These are phyloP conservation scores for Parambassis ranga DNA, from an alignment of 2,797 vertebrate genomes.

Conservation along the genomic window DNA sequence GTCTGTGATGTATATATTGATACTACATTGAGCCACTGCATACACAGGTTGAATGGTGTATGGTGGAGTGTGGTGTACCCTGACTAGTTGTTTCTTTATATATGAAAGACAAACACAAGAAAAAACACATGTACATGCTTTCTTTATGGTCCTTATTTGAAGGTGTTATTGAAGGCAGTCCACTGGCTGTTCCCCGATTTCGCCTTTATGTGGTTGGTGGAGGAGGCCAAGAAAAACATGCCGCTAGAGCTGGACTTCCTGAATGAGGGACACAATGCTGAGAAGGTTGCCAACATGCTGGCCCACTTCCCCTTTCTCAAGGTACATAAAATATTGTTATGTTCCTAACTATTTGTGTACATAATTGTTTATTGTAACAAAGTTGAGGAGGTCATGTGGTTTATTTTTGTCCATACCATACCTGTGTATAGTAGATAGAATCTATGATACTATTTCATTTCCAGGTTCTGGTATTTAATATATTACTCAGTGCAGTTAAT, in stretches of 20 bases:
- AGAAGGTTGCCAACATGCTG: constrained; percentile 88
- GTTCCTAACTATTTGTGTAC: too few relatives aligned
- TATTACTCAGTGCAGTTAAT: constrained; percentile 5
- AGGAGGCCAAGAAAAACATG: constrained; percentile 97
- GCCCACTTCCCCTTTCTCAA: constrained; percentile 88
- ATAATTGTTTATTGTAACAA: too few relatives aligned
- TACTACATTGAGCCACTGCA: too few relatives aligned
- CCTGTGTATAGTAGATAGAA: too few relatives aligned
- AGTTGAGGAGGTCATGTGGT: neutral
- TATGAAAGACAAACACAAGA: too few relatives aligned
- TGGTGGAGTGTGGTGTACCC: too few relatives aligned
- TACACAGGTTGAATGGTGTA: too few relatives aligned
- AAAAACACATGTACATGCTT: too few relatives aligned
- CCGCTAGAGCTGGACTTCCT: constrained; percentile 95
- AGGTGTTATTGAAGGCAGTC: constrained; percentile 87
- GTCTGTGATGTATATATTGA: too few relatives aligned
- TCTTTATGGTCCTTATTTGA: too few relatives aligned
- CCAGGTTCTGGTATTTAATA: neutral
- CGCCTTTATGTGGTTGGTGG: constrained; percentile 96
- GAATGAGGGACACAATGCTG: constrained; percentile 93
- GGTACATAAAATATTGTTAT: constrained; percentile 77
- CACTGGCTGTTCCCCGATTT: constrained; percentile 96
- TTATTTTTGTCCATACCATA: too few relatives aligned
- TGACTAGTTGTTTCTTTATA: too few relatives aligned
- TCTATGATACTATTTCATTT: constrained; percentile 12